Conservation (phyloP, 1,140 invertebrate genomes). For the Bombus vancouverensis region DNA sequence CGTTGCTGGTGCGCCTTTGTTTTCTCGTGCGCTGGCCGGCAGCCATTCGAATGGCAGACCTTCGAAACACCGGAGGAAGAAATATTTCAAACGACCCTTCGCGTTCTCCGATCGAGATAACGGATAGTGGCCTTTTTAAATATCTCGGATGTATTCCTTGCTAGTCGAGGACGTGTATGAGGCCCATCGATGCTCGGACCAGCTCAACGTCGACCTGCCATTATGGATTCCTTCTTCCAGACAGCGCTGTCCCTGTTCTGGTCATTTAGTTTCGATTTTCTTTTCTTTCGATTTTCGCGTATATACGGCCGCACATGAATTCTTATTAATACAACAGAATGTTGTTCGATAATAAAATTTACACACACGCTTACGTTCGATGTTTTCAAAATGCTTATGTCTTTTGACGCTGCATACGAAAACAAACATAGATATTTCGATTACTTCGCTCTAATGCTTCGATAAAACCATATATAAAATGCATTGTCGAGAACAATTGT, state of each 20-base stretch:
- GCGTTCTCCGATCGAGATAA: conserved; percentile 70
- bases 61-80: conserved; percentile 66
- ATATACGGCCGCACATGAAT: background rate
- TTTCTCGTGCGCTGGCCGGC: conserved; percentile 20
- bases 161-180: conserved; percentile 44
- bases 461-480: no score
- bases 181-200: conserved; percentile 11
- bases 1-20: conserved; percentile 24
- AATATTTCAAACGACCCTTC: conserved; percentile 69
- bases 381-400: no score
- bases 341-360: no score
- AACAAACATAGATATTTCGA: no score
- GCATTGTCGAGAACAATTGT: no score
- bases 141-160: conserved; percentile 62
- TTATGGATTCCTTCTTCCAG: conserved; percentile 41
- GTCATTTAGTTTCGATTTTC: background rate
- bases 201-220: conserved; percentile 48
- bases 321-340: no score
- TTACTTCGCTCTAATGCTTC: no score
- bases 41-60: conserved; percentile 48
- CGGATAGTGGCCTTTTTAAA: conserved; percentile 69
- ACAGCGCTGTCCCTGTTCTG: conserved; percentile 18
- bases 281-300: background rate
- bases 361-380: no score
- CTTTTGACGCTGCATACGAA: no score